Evolutionary conservation across 2,113 vertebrate genomes (phyloP).

Genomic region (Phasianus colchicus): DNA sequence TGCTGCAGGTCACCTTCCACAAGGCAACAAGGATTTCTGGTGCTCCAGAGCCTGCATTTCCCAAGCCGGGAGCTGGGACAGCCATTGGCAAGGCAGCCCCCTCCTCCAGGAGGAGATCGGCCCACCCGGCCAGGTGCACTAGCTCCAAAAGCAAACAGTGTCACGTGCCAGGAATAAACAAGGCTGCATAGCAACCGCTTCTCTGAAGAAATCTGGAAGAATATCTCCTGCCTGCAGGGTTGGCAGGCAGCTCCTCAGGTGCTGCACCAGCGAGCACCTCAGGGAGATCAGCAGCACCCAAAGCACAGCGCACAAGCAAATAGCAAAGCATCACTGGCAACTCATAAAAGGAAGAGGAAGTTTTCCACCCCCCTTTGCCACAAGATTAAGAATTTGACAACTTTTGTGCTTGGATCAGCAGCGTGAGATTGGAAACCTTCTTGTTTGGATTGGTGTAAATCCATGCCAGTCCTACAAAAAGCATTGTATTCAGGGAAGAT

Average conservation of each 20-base stretch:
- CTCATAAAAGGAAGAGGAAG: neutral
- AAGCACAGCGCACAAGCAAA: fast-evolving
- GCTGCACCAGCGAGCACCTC: neutral
- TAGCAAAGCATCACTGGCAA: neutral
- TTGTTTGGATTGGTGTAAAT: neutral
- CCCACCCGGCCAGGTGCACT: neutral
- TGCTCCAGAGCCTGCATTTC: neutral
- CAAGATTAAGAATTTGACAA: neutral
- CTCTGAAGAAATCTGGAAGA: conserved; percentile 29
- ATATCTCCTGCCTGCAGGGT: neutral
- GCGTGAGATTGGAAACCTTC: neutral
- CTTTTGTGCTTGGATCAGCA: neutral
- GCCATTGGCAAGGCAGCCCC: neutral
- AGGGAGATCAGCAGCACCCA: neutral
- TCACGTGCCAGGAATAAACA: conserved; percentile 71
- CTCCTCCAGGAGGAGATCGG: neutral
- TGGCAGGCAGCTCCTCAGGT: neutral
- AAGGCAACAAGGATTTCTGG: neutral
- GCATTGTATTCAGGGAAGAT: neutral
- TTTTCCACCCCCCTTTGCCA: neutral
- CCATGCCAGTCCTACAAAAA: neutral
- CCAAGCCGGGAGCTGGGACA: neutral
- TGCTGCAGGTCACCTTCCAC: neutral
- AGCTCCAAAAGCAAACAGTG: conserved; percentile 12
- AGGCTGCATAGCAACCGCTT: conserved; percentile 76